Evolutionary conservation across 1,140 invertebrate species (phyloP).

Genomic region (Sogatella furcifera): DNA sequence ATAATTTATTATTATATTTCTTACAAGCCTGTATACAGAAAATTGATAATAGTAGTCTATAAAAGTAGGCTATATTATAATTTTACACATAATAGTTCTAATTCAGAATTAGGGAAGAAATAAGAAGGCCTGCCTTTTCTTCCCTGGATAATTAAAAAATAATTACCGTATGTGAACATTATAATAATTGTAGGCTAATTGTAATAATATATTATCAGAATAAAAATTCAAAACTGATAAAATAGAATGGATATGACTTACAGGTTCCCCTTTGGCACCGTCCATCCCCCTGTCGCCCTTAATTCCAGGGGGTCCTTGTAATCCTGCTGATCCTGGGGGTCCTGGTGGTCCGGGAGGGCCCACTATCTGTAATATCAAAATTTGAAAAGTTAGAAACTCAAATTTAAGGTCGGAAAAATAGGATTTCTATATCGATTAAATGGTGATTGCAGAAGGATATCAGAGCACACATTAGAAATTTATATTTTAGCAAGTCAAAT

Average conservation of each 20-base stretch:
- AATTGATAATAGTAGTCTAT: too few species aligned
- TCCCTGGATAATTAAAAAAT: too few species aligned
- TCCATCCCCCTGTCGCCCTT: constrained; percentile 79
- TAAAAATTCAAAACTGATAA: background rate
- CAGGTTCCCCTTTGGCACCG: constrained; percentile 79
- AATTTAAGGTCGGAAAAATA: background rate
- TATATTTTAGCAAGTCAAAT: too few species aligned
- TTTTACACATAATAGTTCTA: too few species aligned
- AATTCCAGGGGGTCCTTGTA: constrained; percentile 75
- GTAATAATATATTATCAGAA: background rate
- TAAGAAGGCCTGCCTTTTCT: too few species aligned
- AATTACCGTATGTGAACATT: too few species aligned
- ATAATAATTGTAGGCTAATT: too few species aligned
- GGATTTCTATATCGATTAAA: background rate
- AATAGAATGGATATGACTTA: constrained; percentile 41
- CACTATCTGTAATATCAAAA: constrained; percentile 37
- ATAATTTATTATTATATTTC: too few species aligned
- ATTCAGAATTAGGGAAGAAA: too few species aligned
- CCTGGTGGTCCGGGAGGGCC: constrained; percentile 80
- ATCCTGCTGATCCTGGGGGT: constrained; percentile 53
- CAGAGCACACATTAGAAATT: too few species aligned
- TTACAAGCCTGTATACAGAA: too few species aligned
- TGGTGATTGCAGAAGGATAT: background rate
- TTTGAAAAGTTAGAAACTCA: background rate
- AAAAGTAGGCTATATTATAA: too few species aligned